A percentile compares a stretch with the other conserved stretches of the same genome.
Conservation (phyloP, 2,888 invertebrate species). For the Bombylius discolor region DNA sequence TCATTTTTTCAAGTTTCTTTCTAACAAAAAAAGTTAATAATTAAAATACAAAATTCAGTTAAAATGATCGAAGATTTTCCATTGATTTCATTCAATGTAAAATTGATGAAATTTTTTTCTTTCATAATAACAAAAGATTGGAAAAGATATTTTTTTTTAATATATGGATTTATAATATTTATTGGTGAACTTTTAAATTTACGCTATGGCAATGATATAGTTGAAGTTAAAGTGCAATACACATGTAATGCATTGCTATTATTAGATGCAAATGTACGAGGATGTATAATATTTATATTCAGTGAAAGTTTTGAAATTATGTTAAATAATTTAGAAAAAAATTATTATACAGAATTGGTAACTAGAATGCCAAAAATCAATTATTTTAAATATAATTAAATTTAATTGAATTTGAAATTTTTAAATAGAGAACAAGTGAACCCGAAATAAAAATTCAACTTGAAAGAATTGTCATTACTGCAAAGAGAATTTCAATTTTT, state of each 20-base stretch:
- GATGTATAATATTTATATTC: neutral
- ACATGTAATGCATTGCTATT: conserved; percentile 6
- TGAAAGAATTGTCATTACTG: neutral
- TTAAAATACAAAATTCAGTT: too few species aligned
- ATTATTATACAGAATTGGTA: neutral
- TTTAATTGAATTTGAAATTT: neutral
- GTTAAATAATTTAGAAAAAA: conserved; percentile 4
- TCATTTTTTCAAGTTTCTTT: too few species aligned
- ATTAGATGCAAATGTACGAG: conserved; percentile 7
- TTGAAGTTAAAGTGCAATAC: conserved; percentile 8
- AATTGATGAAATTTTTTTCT: conserved; percentile 3
- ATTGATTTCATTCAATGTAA: conserved; percentile 4
- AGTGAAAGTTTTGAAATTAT: conserved; percentile 3
- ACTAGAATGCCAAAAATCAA: neutral
- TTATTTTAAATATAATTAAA: neutral
- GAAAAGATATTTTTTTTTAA: conserved; percentile 5
- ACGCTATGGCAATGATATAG: conserved; percentile 2
- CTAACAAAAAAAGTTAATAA: too few species aligned
- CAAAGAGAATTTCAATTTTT: neutral
- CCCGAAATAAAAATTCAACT: neutral
- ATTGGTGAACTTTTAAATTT: conserved; percentile 8
- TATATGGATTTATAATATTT: conserved; percentile 1
- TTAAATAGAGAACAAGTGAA: neutral
- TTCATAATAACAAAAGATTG: conserved; percentile 7
- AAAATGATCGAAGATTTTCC: conserved; percentile 2